These are phyloP conservation scores for Parazoanthus darwini DNA, from an alignment of 92 coral and sea anemone species.

Conservation along the genomic window DNA sequence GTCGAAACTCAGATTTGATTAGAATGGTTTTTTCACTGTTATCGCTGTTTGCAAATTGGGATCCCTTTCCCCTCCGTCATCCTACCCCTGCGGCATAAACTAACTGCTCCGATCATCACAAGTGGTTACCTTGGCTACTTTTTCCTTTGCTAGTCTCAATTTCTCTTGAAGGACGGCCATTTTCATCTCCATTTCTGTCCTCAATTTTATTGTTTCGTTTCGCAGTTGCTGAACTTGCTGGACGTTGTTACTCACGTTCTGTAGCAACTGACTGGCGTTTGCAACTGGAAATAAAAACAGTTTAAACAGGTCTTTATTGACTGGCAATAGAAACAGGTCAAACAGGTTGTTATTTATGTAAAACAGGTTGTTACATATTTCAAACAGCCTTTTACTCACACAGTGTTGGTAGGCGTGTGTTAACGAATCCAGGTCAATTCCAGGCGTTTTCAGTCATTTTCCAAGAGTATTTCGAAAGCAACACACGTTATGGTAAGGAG, in stretches of 20 bases:
- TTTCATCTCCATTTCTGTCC: constrained; percentile 56
- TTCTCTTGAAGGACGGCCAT: constrained; percentile 69
- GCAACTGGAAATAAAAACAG: constrained; percentile 53
- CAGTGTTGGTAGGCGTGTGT: no score
- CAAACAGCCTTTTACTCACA: no score
- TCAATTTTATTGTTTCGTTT: constrained; percentile 63
- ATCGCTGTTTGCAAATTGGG: no score
- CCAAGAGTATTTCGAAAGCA: no score
- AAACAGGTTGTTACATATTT: no score
- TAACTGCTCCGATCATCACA: background rate
- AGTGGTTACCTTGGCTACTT: constrained; percentile 80
- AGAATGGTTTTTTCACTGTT: no score
- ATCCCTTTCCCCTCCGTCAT: no score
- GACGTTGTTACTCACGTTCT: constrained; percentile 54
- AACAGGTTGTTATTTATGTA: background rate
- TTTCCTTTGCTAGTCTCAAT: constrained; percentile 72
- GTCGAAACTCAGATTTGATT: no score
- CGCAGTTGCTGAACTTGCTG: constrained; percentile 53
- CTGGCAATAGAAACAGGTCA: constrained; percentile 17
- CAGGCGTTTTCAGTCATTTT: no score
- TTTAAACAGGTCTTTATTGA: background rate
- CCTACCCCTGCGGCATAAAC: background rate
- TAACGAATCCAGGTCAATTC: no score
- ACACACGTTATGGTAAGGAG: no score
- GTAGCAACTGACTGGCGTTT: constrained; percentile 56